A percentile compares a stretch with the other conserved stretches of the same genome.
These are phyloP conservation scores for Motacilla tschutschensis DNA, from an alignment of 2,113 vertebrate genomes.

Conservation along the genomic window DNA sequence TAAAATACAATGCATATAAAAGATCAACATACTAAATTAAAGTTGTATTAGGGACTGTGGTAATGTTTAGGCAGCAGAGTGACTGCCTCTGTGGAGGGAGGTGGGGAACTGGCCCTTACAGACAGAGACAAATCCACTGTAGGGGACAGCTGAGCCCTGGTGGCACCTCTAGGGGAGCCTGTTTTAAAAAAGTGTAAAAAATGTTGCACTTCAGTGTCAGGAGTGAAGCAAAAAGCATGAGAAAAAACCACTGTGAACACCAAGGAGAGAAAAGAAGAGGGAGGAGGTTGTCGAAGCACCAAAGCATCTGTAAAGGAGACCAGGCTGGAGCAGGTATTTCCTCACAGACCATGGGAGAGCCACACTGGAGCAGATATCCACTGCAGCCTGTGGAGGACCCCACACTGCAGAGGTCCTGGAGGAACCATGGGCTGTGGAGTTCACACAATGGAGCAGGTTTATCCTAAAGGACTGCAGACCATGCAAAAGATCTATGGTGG, in stretches of 20 bases:
- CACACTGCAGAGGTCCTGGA: background rate
- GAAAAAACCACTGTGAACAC: background rate
- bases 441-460: background rate
- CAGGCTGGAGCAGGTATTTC: background rate
- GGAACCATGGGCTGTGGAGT: background rate
- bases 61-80: background rate
- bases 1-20: background rate
- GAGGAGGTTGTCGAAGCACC: background rate
- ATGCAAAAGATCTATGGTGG: background rate
- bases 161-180: background rate
- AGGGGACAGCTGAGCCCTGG: background rate
- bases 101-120: fast-evolving
- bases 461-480: background rate
- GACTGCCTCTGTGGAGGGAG: background rate
- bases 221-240: background rate
- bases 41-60: background rate
- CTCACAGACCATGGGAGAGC: background rate
- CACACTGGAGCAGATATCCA: background rate
- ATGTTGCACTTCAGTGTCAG: background rate
- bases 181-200: background rate
- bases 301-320: background rate
- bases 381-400: background rate
- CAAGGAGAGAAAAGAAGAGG: background rate
- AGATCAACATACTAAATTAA: background rate
- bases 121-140: background rate